A percentile compares a stretch with the other conserved stretches of the same genome.
Evolutionary conservation across 2,888 invertebrate genomes (phyloP).

Genomic region (Glaucopsyche alexis): DNA sequence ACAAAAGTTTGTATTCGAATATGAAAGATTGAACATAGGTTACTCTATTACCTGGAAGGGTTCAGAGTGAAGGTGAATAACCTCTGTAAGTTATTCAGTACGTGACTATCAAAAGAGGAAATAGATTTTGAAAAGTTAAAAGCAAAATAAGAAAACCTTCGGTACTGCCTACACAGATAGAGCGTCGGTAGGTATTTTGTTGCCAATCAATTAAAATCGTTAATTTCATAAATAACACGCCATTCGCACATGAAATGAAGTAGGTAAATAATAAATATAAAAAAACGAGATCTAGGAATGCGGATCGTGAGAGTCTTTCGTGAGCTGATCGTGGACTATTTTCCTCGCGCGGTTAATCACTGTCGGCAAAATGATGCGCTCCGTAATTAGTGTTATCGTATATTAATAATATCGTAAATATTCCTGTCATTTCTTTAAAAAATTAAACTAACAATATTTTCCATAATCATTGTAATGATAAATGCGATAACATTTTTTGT

Average conservation of each 20-base stretch:
- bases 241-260: conserved; percentile 17
- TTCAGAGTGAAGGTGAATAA: neutral
- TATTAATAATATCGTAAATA: neutral
- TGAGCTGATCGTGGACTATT: conserved; percentile 69
- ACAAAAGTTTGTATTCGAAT: neutral
- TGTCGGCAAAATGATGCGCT: conserved; percentile 60
- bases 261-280: conserved; percentile 20
- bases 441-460: neutral
- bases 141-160: neutral
- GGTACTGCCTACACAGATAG: neutral
- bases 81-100: neutral
- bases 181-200: neutral
- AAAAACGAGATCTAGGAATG: conserved; percentile 67
- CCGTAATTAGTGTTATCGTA: neutral
- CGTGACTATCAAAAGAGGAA: neutral
- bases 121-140: neutral
- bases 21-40: neutral
- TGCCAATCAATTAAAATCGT: neutral
- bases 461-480: no score
- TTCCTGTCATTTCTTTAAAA: neutral
- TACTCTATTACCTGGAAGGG: no score
- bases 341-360: conserved; percentile 58
- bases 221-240: neutral
- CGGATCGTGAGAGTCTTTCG: conserved; percentile 65
- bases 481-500: no score